phyloP scores from a whole-genome alignment of 2,888 invertebrate species.

The Kuschelorhynchus macadamiae region DNA sequence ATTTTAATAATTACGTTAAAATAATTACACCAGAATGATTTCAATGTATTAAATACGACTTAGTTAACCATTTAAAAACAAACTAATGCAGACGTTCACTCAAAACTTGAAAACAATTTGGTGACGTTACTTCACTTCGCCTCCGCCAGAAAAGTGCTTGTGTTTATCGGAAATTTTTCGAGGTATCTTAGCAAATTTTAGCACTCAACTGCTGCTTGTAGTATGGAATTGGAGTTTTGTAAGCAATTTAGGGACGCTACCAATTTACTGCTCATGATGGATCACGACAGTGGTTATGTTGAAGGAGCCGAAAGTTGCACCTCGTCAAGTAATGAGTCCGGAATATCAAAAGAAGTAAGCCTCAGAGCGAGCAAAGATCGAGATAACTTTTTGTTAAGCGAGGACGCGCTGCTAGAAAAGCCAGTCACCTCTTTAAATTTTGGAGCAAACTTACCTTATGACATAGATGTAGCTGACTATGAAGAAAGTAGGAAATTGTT shows the following conservation, averaged over 20 bases:
- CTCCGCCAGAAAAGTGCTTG: conserved; percentile 19
- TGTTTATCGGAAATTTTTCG: neutral
- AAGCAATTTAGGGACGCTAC: conserved; percentile 45
- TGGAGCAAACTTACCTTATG: conserved; percentile 19
- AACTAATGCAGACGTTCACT: no score
- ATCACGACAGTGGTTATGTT: conserved; percentile 66
- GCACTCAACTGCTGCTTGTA: conserved; percentile 13
- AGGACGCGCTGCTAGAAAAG: conserved; percentile 65
- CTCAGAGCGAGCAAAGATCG: conserved; percentile 24
- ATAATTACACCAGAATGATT: no score
- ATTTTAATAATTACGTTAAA: no score
- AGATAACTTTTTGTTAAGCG: conserved; percentile 61
- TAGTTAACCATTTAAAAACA: no score
- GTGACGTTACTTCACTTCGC: no score
- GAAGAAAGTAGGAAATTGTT: conserved; percentile 51
- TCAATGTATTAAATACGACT: no score
- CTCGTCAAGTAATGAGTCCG: conserved; percentile 65
- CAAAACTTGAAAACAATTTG: no score
- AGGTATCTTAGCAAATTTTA: no score
- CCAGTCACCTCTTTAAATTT: conserved; percentile 53
- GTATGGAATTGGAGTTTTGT: conserved; percentile 42
- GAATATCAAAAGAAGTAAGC: conserved; percentile 55
- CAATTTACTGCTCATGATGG: conserved; percentile 55
- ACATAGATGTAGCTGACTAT: conserved; percentile 50
- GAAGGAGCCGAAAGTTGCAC: conserved; percentile 50